Base-by-base conservation (phyloP, 2,797 vertebrate species). In the Sitta carolinensis region DNA sequence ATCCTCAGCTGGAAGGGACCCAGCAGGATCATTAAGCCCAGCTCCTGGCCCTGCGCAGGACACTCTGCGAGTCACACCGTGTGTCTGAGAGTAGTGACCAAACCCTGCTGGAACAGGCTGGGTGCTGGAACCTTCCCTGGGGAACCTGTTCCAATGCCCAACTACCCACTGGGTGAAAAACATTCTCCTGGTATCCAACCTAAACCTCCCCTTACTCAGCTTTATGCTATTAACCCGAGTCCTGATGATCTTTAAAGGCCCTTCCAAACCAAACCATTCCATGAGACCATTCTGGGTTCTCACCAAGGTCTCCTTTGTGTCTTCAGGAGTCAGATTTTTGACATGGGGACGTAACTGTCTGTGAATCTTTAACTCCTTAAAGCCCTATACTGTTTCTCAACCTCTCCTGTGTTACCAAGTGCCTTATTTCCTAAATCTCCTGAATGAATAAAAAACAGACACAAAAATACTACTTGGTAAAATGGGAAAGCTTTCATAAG, bases 131-230 rank as follows among this genome's bases (percentile, higher is more conserved):
- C 29, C 29, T 64, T 26, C 59, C 30, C n/a, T 54, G 59, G 34
- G 25, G 51, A 59, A 30, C 14, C 29, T 52, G 13, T 40, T n/a
- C 45, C 7, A 45, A 30, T 52, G 34, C 26, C 30, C 40, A 66
- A 0, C 23, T 18, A 52, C 16, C 9, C 5, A 38, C 40, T 64
- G 30, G 25, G 29, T 64, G 18, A 59, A 51, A 58, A 52, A 27
- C 5, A 1, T 59, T 27, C 40, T 52, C 26, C 47, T 16, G 16
- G 17, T 42, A 36, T 0, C 21, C 47, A 40, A 0, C 10, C 38
- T 64, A 26, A 72, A 20, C 52, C 7, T 51, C 16, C 19, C 5
- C 11, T 10, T 12, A 22, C 40, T 66, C 18, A 42, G 9, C 30
- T 72, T 54, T 40, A 4, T 66, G 47, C 34, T 40, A 7, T 27